Evolutionary conservation across 2,797 vertebrate genomes (phyloP).

Genomic region (Thripadectes ignobilis): DNA sequence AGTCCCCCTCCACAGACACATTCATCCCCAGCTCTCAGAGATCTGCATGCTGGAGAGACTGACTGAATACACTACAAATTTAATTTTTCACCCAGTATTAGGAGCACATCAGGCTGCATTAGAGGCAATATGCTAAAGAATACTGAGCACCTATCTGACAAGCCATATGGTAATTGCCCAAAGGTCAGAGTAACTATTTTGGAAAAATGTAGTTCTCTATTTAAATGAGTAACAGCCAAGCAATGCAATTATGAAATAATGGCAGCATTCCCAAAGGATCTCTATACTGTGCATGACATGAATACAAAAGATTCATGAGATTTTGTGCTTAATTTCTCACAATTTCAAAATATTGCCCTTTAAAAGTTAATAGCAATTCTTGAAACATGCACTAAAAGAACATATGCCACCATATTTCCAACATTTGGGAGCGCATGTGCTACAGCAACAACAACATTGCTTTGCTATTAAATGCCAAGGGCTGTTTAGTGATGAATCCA

Average conservation of each 20-base stretch:
- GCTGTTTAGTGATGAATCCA: constrained; percentile 5
- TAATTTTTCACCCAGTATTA: background rate
- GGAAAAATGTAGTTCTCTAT: background rate
- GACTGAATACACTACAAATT: background rate
- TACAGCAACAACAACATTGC: background rate
- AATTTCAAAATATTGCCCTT: background rate
- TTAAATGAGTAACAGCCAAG: constrained; percentile 3
- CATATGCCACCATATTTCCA: background rate
- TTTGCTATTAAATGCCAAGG: constrained; percentile 10
- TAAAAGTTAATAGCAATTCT: background rate
- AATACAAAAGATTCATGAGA: background rate
- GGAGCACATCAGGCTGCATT: background rate
- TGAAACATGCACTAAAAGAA: background rate
- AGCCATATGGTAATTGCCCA: background rate
- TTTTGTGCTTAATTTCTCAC: background rate
- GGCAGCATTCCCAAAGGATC: background rate
- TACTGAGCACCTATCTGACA: background rate
- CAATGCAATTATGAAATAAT: background rate
- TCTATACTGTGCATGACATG: background rate
- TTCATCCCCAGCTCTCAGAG: background rate
- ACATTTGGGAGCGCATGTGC: background rate
- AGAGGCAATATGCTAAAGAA: background rate
- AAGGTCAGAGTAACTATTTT: background rate
- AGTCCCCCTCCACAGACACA: background rate
- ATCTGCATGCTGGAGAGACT: background rate